Conservation (phyloP, 30 jellyfish, hydroid and myxozoan species). For the Pelagia noctiluca region DNA sequence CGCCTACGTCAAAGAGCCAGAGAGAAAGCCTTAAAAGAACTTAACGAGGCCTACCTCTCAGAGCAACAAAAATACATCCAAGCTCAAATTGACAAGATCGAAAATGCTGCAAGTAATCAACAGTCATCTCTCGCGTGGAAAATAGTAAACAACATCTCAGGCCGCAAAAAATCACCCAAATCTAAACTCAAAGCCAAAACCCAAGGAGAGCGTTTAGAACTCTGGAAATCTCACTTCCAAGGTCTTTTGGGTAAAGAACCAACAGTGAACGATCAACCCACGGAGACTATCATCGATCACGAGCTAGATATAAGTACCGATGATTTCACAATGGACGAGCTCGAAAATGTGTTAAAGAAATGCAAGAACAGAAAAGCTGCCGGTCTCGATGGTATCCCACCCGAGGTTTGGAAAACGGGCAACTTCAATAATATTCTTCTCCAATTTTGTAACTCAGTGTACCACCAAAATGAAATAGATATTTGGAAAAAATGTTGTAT, state of each 20-base stretch:
- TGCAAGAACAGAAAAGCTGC: constrained; percentile 10
- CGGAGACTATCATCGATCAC: too few relatives aligned
- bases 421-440: background rate
- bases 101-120: background rate
- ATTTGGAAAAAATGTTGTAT: constrained; percentile 35
- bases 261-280: background rate
- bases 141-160: constrained; percentile 28
- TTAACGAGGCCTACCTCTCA: background rate
- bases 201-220: constrained; percentile 19
- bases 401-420: constrained; percentile 41
- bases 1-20: background rate
- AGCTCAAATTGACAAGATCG: background rate
- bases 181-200: constrained; percentile 41
- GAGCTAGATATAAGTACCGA: background rate
- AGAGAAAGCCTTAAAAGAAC: background rate
- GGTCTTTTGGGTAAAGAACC: constrained; percentile 49
- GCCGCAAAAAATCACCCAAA: constrained; percentile 18
- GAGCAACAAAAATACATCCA: background rate
- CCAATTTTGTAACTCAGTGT: constrained; percentile 19
- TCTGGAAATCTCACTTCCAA: constrained; percentile 34
- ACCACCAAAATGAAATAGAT: constrained; percentile 7
- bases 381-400: constrained; percentile 27
- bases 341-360: background rate
- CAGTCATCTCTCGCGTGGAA: constrained; percentile 29
- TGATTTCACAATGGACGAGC: background rate